Conservation (phyloP, 2,888 invertebrate species). For the Fragum fragum region DNA sequence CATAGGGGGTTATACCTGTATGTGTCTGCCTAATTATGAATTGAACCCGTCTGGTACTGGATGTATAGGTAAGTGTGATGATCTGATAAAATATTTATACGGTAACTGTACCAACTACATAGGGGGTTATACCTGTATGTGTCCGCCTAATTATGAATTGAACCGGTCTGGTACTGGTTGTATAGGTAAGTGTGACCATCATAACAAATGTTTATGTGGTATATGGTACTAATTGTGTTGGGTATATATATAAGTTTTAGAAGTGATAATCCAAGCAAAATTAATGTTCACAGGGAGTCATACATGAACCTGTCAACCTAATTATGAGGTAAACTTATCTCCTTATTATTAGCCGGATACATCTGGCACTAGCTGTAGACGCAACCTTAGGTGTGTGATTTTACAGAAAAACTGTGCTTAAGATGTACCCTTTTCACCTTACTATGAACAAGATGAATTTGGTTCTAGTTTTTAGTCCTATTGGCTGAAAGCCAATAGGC, state of each 20-base stretch:
- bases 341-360: too few relatives aligned
- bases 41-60: slow-evolving; percentile 84
- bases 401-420: too few relatives aligned
- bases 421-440: too few relatives aligned
- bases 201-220: too few relatives aligned
- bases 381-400: too few relatives aligned
- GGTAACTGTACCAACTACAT: slow-evolving; percentile 74
- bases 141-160: slow-evolving; percentile 83
- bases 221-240: slow-evolving; percentile 77
- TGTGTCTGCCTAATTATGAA: slow-evolving; percentile 84
- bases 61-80: slow-evolving; percentile 82
- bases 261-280: too few relatives aligned
- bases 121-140: slow-evolving; percentile 84
- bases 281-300: slow-evolving; percentile 83
- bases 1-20: slow-evolving; percentile 83
- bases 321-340: slow-evolving; percentile 84
- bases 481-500: too few relatives aligned
- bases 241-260: too few relatives aligned
- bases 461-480: too few relatives aligned
- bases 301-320: slow-evolving; percentile 84
- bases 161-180: slow-evolving; percentile 85
- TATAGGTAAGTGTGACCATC: slow-evolving; percentile 76
- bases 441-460: too few relatives aligned
- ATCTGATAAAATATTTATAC: too few relatives aligned
- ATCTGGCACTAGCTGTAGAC: slow-evolving; percentile 84